These are phyloP conservation scores for Amblyornis subalaris DNA, from an alignment of 2,113 vertebrate genomes.

Conservation along the genomic window DNA sequence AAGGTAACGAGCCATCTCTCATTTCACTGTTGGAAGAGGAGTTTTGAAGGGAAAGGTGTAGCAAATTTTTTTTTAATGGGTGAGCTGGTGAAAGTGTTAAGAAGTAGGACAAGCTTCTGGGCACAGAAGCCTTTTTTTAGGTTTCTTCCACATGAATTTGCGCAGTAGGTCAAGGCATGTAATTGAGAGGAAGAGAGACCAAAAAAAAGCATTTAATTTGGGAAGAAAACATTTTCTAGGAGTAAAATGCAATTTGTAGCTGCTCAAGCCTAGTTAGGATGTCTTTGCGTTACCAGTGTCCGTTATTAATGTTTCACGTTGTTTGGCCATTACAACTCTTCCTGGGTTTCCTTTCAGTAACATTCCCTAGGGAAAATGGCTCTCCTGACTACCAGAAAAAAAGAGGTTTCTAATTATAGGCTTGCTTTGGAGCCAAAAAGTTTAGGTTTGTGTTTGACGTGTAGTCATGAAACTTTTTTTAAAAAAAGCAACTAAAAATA, in stretches of 20 bases:
- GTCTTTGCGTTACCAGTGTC: not conserved
- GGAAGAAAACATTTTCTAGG: not conserved
- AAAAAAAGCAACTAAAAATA: slow-evolving; percentile 61
- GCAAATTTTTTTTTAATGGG: not conserved
- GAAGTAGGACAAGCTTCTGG: not conserved
- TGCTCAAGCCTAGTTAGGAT: not conserved
- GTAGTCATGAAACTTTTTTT: slow-evolving; percentile 39
- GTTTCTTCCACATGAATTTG: not conserved
- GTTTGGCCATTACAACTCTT: slow-evolving; percentile 11
- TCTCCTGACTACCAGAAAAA: slow-evolving; percentile 17
- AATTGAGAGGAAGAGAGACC: not conserved
- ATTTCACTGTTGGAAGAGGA: not conserved
- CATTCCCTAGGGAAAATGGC: slow-evolving; percentile 40
- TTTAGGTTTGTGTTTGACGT: slow-evolving; percentile 60
- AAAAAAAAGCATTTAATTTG: not conserved
- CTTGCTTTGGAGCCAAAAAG: slow-evolving; percentile 23
- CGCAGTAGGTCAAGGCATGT: fast-evolving
- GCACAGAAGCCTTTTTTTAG: not conserved
- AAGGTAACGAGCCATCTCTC: not conserved
- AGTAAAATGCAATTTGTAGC: not conserved
- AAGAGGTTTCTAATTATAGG: slow-evolving; percentile 41
- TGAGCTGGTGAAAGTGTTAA: not conserved
- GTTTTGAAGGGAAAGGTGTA: not conserved
- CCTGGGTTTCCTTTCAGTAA: slow-evolving; percentile 46
- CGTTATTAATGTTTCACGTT: not conserved